A percentile compares a stretch with the other conserved stretches of the same genome.
Conservation (phyloP, 2,113 vertebrate species). For the Cyrtonyx montezumae region DNA sequence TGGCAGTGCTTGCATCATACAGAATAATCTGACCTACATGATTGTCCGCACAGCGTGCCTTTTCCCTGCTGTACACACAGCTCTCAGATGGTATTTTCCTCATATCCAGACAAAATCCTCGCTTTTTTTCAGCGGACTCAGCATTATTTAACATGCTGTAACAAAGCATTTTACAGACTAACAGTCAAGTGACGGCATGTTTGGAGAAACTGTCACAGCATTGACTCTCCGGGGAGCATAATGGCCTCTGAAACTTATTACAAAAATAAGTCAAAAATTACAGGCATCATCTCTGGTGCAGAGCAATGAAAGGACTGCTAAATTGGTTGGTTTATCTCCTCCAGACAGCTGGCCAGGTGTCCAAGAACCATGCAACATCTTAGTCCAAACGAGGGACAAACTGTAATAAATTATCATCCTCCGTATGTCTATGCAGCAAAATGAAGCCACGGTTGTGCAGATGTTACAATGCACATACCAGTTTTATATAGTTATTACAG, state of each 20-base stretch:
- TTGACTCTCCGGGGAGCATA: not conserved
- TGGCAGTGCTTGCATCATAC: conserved; percentile 43
- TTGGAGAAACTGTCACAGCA: not conserved
- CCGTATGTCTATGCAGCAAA: not conserved
- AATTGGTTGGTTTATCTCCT: not conserved
- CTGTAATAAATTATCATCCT: not conserved
- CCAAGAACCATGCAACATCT: not conserved
- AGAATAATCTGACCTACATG: not conserved
- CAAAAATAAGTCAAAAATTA: not conserved
- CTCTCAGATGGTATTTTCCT: not conserved
- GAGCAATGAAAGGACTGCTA: not conserved
- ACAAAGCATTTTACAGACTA: not conserved
- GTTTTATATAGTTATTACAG: not conserved
- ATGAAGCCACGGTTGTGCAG: not conserved
- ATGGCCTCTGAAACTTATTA: not conserved
- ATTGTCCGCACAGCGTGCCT: accelerated
- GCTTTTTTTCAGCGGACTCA: not conserved
- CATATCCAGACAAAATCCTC: not conserved
- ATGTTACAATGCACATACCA: not conserved
- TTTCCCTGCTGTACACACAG: too few species aligned
- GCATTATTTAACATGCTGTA: not conserved
- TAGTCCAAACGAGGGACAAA: not conserved
- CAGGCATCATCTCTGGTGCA: not conserved
- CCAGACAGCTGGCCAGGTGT: not conserved
- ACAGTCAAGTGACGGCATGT: not conserved